These are phyloP conservation scores for Champsocephalus gunnari DNA, from an alignment of 2,797 vertebrate genomes.

Conservation along the genomic window DNA sequence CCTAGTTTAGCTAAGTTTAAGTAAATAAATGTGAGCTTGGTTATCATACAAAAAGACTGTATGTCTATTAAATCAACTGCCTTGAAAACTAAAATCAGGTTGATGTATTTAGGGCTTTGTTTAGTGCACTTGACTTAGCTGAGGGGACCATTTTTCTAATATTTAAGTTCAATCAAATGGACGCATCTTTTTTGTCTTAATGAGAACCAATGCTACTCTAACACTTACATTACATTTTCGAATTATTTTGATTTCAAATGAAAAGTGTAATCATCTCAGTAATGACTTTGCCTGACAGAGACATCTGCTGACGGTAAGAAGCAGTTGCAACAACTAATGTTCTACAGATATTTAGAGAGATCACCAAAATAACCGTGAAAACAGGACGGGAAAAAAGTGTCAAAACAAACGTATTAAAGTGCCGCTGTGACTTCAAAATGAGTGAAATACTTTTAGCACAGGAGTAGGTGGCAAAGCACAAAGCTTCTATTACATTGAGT, in stretches of 20 bases:
- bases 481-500: slow-evolving; percentile 30
- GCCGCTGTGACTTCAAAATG: slow-evolving; percentile 22
- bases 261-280: slow-evolving; percentile 47
- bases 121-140: neutral
- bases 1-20: slow-evolving; percentile 41
- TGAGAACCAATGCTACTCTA: neutral
- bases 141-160: neutral
- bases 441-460: slow-evolving; percentile 20
- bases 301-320: slow-evolving; percentile 61
- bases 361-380: neutral
- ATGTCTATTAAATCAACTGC: slow-evolving; percentile 13
- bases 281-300: slow-evolving; percentile 50
- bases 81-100: slow-evolving; percentile 13
- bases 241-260: slow-evolving; percentile 49
- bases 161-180: neutral
- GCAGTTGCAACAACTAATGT: slow-evolving; percentile 39
- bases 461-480: slow-evolving; percentile 47
- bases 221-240: slow-evolving; percentile 38
- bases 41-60: slow-evolving; percentile 22
- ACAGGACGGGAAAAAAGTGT: neutral
- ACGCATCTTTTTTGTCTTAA: neutral
- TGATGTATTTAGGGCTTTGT: neutral
- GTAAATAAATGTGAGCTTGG: slow-evolving; percentile 18
- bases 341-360: neutral
- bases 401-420: slow-evolving; percentile 4